phyloP scores from a whole-genome alignment of 2,888 invertebrate species.

The Lamellibrachia columna region DNA sequence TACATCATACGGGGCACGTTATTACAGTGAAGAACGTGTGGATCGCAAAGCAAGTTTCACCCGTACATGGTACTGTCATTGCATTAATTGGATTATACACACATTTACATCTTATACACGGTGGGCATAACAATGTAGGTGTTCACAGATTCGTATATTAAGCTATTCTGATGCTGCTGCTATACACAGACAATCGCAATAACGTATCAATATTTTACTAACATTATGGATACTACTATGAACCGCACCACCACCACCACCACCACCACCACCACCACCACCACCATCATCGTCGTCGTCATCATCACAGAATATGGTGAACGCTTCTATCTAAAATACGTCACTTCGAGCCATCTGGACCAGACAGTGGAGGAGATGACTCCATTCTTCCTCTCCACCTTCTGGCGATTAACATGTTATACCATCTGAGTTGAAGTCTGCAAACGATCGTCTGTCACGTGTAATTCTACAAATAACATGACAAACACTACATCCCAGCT shows the following conservation, averaged over 20 bases:
- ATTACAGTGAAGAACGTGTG: no score
- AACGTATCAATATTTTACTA: background rate
- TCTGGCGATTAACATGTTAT: background rate
- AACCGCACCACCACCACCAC: background rate
- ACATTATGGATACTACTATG: background rate
- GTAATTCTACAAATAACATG: background rate
- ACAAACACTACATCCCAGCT: background rate
- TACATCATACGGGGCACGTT: no score
- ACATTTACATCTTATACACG: background rate
- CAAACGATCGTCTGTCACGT: background rate
- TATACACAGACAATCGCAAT: background rate
- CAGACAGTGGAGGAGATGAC: background rate
- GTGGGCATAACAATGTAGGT: background rate
- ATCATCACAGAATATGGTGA: background rate
- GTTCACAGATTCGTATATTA: no score
- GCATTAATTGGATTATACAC: no score
- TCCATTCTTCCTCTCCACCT: background rate
- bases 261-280: background rate
- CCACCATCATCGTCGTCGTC: no score
- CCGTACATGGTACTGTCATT: no score
- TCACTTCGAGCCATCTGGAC: background rate
- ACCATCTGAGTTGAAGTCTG: background rate
- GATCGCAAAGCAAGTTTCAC: no score
- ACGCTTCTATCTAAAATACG: background rate
- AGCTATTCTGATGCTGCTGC: background rate